Evolutionary conservation across 2,113 vertebrate genomes (phyloP).

Genomic region (Haplochromis burtoni): DNA sequence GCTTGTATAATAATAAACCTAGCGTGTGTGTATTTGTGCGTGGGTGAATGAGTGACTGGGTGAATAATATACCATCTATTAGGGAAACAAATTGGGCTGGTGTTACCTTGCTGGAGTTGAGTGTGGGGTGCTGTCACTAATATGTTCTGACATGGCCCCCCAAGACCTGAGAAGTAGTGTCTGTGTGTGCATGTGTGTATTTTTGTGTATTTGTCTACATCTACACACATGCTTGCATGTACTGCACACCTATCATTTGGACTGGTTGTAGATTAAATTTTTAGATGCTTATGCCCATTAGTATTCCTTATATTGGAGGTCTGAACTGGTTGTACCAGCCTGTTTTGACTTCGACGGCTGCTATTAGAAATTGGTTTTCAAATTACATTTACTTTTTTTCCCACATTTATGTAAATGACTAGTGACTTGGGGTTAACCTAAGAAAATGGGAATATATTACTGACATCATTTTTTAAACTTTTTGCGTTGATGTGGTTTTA

Average conservation of each 20-base stretch:
- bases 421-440: neutral
- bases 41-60: conserved; percentile 51
- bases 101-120: conserved; percentile 43
- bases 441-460: neutral
- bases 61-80: conserved; percentile 71
- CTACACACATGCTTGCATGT: neutral
- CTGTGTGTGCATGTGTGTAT: neutral
- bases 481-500: neutral
- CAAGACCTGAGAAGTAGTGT: conserved; percentile 33
- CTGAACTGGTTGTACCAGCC: neutral
- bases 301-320: neutral
- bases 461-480: neutral
- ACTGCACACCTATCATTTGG: neutral
- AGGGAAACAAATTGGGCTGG: conserved; percentile 66
- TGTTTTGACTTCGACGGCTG: neutral
- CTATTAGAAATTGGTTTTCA: neutral
- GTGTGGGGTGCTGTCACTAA: conserved; percentile 61
- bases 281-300: neutral
- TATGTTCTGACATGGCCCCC: conserved; percentile 65
- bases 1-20: conserved; percentile 62
- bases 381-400: neutral
- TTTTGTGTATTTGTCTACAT: neutral
- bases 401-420: neutral
- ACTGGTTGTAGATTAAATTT: neutral
- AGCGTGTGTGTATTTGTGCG: neutral